Evolutionary conservation across 2,888 invertebrate species (phyloP), one percentile per base, ranked within the genome.

Genomic region (Dolomedes plantarius): DNA sequence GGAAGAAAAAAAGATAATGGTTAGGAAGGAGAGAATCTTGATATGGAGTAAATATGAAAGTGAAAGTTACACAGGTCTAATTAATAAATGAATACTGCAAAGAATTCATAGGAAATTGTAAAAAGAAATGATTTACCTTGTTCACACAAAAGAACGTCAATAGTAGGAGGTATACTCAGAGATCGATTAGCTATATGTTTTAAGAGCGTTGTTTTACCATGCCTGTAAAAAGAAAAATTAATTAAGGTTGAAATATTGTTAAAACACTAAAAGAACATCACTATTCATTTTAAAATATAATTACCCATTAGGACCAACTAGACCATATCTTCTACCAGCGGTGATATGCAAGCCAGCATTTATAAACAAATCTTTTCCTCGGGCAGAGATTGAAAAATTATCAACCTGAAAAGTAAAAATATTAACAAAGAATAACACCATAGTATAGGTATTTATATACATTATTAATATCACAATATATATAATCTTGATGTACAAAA

Each of bases 261-360:
- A 65, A 13, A 28, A 28, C 27, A 7, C 11, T 13, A 65, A 13
- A 28, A 28, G 27, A 7, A 7, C 23, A 7, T 1, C 11, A 16
- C 28, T 64, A 32, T 29, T 39, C 0, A n/a, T 31, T 11, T 7
- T 77, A 36, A 32, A 16, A 68, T 23, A n/a, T 13, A 31, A 13
- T 91, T 92, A 95, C 94, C 97, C 99, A 91, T 99, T 99, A 0
- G 99, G 99, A 29, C 99, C 99, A 1, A 99, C 99, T 5, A 99
- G 93, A 90, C 99, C 99, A 92, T 99, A 99, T 89, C 97, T 94
- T 67, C 99, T 94, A 0, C 98, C 97, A 90, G 95, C 94, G 0
- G 98, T 98, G 89, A 99, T 98, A 74, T 97, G 92, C 39, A 99
- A 92, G 91, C 95, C 96, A 0, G 99, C 98, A 91, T 99, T 99